These are phyloP conservation scores for Rapana venosa DNA, from an alignment of 2,888 invertebrate genomes.

Conservation along the genomic window DNA sequence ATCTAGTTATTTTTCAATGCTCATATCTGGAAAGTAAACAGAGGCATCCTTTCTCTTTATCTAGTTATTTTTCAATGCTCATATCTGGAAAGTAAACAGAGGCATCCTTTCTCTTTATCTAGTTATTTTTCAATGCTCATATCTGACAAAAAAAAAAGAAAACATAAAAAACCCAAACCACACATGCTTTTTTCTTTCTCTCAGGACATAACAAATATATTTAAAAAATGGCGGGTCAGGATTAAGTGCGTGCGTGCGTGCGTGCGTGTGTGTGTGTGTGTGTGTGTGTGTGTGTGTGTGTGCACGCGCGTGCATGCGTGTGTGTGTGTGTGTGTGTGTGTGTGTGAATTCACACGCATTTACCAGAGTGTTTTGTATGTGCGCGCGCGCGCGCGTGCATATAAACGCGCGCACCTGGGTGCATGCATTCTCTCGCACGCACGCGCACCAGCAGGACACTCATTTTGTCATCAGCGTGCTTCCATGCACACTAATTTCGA, in stretches of 20 bases:
- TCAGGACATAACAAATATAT: not conserved
- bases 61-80: no score
- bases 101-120: no score
- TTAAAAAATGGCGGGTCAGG: not conserved
- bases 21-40: no score
- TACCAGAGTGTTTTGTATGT: not conserved
- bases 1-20: no score
- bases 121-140: no score
- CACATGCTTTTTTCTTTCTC: no score
- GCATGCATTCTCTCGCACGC: not conserved
- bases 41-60: no score
- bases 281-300: not conserved
- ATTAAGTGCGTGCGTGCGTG: not conserved
- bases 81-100: no score
- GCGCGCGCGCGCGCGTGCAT: not conserved
- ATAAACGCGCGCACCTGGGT: not conserved
- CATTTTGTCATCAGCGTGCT: no score
- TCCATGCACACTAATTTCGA: no score
- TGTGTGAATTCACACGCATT: not conserved
- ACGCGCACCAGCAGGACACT: not conserved
- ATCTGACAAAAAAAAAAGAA: no score
- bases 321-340: constrained; percentile 16
- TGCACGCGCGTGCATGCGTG: not conserved
- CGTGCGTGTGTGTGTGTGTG: not conserved
- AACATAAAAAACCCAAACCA: no score